Conservation (phyloP, 2,888 invertebrate genomes). For the Drosophila gaucha region DNA sequence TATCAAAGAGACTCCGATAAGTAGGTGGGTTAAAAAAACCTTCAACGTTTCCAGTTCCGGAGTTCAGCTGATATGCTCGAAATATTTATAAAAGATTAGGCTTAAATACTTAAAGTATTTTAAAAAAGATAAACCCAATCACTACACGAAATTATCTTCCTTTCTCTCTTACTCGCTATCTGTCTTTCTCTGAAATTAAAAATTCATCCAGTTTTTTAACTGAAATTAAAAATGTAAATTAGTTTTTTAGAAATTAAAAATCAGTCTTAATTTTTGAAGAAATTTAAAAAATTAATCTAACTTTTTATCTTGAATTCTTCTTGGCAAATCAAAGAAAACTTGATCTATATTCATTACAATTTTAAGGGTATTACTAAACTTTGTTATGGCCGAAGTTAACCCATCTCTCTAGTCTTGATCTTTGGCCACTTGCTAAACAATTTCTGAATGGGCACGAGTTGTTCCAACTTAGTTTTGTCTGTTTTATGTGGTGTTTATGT, state of each 20-base stretch:
- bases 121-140: not conserved
- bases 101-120: constrained; percentile 3
- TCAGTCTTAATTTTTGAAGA: too few species aligned
- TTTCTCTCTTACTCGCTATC: not conserved
- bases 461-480: constrained; percentile 13
- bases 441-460: constrained; percentile 32
- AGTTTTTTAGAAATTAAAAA: too few species aligned
- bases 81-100: constrained; percentile 7
- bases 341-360: too few species aligned
- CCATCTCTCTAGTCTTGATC: too few species aligned
- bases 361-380: too few species aligned
- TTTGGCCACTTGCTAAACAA: constrained; percentile 43
- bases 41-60: constrained; percentile 17
- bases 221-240: too few species aligned
- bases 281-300: too few species aligned
- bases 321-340: too few species aligned
- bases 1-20: not conserved
- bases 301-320: too few species aligned
- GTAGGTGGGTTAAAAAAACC: not conserved
- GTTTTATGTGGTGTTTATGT: constrained; percentile 70
- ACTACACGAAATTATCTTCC: not conserved
- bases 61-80: not conserved
- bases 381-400: too few species aligned
- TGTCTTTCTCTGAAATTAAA: not conserved
- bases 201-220: too few species aligned